These are phyloP conservation scores for Limnephilus rhombicus DNA, from an alignment of 2,888 invertebrate genomes.

Conservation along the genomic window DNA sequence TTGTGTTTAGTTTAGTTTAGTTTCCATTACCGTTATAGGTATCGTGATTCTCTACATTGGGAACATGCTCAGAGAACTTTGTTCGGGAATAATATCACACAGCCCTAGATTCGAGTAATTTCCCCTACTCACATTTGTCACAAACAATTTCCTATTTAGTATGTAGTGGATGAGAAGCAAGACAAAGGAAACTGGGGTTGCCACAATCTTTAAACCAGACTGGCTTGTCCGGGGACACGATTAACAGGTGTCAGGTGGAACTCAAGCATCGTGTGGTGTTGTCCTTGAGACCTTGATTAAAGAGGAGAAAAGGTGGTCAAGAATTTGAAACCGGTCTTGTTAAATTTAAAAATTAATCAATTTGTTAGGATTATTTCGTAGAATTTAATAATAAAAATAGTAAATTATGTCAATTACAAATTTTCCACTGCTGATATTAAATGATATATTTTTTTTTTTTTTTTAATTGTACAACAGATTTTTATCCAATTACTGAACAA, in stretches of 20 bases:
- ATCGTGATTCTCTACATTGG: background rate
- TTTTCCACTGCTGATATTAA: too few species aligned
- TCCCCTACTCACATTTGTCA: background rate
- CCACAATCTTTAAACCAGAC: background rate
- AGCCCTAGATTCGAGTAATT: background rate
- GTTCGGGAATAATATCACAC: background rate
- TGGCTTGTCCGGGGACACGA: background rate
- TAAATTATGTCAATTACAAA: too few species aligned
- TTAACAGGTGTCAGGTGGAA: background rate
- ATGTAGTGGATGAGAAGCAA: background rate
- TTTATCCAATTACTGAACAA: too few species aligned
- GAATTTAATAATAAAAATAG: too few species aligned
- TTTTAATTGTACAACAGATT: too few species aligned
- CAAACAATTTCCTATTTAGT: background rate
- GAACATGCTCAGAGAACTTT: background rate
- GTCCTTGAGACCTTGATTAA: background rate
- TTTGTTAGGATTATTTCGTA: too few species aligned
- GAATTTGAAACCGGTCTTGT: too few species aligned
- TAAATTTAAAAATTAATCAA: too few species aligned
- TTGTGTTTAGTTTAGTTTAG: background rate
- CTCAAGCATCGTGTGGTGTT: background rate
- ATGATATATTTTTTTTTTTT: too few species aligned
- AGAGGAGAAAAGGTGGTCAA: background rate
- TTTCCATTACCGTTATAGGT: background rate
- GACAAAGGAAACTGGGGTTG: background rate